Conservation (phyloP, 2,797 vertebrate genomes). For the Pseudomugil tenellus region DNA sequence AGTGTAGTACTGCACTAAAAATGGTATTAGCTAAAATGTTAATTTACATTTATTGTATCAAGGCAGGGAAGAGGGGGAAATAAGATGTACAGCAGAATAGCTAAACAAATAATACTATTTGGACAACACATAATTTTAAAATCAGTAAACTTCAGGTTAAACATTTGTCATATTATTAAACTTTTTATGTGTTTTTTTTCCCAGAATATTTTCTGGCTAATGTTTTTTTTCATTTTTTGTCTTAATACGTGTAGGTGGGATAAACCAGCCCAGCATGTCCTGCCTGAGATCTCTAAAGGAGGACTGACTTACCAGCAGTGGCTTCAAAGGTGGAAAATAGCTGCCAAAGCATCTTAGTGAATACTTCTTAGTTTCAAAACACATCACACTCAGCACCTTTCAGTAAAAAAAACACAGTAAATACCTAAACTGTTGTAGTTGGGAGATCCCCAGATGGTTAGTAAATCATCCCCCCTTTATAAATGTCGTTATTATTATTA, state of each 20-base stretch:
- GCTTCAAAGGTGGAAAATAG: slow-evolving; percentile 84
- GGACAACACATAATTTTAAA: too few relatives aligned
- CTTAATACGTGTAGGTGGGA: slow-evolving; percentile 82
- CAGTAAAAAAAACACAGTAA: slow-evolving; percentile 1
- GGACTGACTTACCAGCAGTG: slow-evolving; percentile 85
- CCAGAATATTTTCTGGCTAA: background rate
- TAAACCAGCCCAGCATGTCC: slow-evolving; percentile 81
- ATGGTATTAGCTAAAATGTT: too few relatives aligned
- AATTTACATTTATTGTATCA: too few relatives aligned
- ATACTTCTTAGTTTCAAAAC: background rate
- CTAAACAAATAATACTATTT: background rate
- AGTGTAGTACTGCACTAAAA: too few relatives aligned
- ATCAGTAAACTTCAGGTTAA: background rate
- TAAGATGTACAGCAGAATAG: background rate
- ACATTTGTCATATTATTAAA: background rate
- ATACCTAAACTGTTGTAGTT: background rate
- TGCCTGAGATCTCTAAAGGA: slow-evolving; percentile 73
- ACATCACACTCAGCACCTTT: slow-evolving; percentile 13
- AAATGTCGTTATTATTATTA: background rate
- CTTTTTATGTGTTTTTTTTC: background rate
- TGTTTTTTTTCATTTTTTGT: slow-evolving; percentile 21
- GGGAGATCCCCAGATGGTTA: background rate
- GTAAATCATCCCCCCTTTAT: background rate
- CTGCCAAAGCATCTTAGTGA: slow-evolving; percentile 68
- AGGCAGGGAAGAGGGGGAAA: too few relatives aligned